Evolutionary conservation across 1,140 invertebrate genomes (phyloP).

Genomic region (Nixonia krombeini): DNA sequence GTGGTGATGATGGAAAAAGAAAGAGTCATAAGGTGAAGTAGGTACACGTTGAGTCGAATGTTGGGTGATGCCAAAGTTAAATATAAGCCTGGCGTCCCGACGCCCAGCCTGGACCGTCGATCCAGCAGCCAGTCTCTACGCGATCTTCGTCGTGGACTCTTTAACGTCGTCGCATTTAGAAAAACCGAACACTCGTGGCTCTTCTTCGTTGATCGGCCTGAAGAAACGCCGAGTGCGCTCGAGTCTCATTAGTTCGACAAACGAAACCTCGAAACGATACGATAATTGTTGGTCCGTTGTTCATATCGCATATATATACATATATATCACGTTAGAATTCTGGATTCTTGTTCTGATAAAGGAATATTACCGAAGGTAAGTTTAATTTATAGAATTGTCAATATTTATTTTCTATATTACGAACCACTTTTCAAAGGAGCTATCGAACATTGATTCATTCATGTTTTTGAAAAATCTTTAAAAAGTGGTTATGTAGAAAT

Average conservation of each 20-base stretch:
- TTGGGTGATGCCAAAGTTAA: conserved; percentile 72
- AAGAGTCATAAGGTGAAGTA: conserved; percentile 30
- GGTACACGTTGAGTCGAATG: conserved; percentile 60
- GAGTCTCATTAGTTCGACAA: conserved; percentile 1
- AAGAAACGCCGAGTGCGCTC: conserved; percentile 16
- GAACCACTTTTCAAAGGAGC: no score
- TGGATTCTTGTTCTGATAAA: neutral
- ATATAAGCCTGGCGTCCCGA: conserved; percentile 67
- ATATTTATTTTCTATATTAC: no score
- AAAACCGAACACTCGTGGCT: conserved; percentile 15
- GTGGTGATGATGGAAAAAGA: conserved; percentile 34
- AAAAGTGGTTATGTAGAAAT: no score
- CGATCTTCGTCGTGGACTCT: conserved; percentile 57
- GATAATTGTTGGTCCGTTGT: neutral
- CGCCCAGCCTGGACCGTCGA: conserved; percentile 65
- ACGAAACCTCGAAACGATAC: conserved; percentile 10
- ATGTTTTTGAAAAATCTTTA: no score
- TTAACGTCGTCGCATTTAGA: neutral
- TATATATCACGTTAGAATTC: no score
- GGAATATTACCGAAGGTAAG: no score
- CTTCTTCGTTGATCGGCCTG: conserved; percentile 15
- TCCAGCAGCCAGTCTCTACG: conserved; percentile 67
- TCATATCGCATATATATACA: no score
- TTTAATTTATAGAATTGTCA: no score
- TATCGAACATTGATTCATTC: no score